Evolutionary conservation across 1,140 invertebrate species (phyloP).

Genomic region (Cotesia typhae): DNA sequence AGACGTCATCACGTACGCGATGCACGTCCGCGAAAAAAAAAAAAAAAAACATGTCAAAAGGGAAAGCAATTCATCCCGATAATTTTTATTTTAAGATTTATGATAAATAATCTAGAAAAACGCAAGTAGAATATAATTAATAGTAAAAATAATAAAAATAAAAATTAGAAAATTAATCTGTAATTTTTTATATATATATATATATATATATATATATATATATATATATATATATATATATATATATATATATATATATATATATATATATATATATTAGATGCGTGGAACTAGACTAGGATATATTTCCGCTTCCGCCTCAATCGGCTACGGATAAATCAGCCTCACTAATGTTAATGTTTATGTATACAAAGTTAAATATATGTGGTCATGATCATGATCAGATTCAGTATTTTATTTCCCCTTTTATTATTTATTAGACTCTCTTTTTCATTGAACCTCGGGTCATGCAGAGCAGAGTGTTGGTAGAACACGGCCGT

Average conservation of each 20-base stretch:
- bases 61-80: background rate
- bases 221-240: too few relatives aligned
- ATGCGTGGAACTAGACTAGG: background rate
- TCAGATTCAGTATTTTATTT: background rate
- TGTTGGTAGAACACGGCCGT: background rate
- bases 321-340: constrained; percentile 4
- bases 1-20: too few relatives aligned
- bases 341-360: background rate
- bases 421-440: background rate
- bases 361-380: background rate
- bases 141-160: background rate
- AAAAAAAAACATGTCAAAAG: background rate
- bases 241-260: too few relatives aligned
- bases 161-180: background rate
- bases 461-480: background rate
- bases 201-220: too few relatives aligned
- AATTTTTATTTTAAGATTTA: background rate
- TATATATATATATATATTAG: too few relatives aligned
- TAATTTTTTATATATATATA: too few relatives aligned
- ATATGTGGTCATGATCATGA: background rate
- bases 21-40: background rate
- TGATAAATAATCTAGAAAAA: background rate
- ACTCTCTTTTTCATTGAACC: constrained; percentile 35
- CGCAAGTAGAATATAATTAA: too few relatives aligned
- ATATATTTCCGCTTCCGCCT: constrained; percentile 25